Evolutionary conservation across 2,113 vertebrate species (phyloP), one percentile per base, ranked within the genome.

Genomic region (Xenotilapia caudafasciata): DNA sequence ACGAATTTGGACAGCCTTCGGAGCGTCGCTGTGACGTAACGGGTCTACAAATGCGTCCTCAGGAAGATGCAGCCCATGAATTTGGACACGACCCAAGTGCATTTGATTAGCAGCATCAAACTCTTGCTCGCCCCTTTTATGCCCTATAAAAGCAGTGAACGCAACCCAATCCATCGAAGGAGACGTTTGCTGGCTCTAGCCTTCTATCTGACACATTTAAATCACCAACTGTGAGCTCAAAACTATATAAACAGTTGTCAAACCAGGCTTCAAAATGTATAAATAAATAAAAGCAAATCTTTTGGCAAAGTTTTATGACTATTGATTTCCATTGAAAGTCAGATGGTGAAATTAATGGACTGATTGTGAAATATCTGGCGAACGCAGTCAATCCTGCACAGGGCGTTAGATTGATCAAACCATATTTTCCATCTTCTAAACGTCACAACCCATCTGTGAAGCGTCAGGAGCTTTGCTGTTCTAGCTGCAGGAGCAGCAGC

Each of bases 281-380:
- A 49, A 75, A 89, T 80, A 31, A 17, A n/a, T 28, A 56, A 77
- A 89, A 90, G 53, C 28, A 70, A 79, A 56, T 82, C 13, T 83
- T 53, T 40, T 73, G 38, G 84, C 47, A 23, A 62, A 83, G 80
- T 79, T 89, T 90, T 89, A 85, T 92, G 70, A 83, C 53, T 80
- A 93, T 92, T 83, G 89, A 92, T 93, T 91, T 91, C 86, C 87
- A 80, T 42, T 88, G 17, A 82, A 73, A 82, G 79, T 51, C 80
- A 31, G 62, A 88, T 83, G 42, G 58, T 26, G 77, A 83, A 89
- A 91, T 79, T 45, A 89, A 89, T 82, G 35, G 84, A 82, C 80
- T 33, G 73, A 89, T 82, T 68, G 88, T 5, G 42, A 90, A 91
- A 82, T 83, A 84, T 91, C 58, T 55, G 38, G 65, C 17, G 79